Evolutionary conservation across 2,888 invertebrate genomes (phyloP).

Genomic region (Cancer borealis): DNA sequence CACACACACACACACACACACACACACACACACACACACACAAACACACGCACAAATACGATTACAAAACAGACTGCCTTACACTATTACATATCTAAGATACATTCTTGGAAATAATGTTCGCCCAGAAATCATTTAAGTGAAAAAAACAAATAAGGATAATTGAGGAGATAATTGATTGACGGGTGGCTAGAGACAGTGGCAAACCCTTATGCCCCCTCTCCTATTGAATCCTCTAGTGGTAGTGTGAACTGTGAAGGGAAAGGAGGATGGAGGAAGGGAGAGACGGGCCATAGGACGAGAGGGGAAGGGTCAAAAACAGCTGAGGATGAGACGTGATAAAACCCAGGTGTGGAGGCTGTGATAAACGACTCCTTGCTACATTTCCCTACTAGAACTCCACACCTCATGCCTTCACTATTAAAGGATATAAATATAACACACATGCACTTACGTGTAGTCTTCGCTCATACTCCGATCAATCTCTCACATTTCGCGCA

Average conservation of each 20-base stretch:
- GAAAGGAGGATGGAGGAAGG: not conserved
- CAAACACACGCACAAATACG: not conserved
- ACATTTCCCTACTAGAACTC: not conserved
- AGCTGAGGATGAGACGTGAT: not conserved
- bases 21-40: no score
- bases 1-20: not conserved
- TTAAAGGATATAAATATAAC: no score
- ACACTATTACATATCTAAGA: no score
- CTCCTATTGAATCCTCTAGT: not conserved
- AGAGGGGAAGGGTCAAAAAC: not conserved
- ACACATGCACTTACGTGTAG: no score
- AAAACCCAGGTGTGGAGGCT: not conserved
- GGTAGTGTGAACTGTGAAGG: not conserved
- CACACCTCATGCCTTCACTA: no score
- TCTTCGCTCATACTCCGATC: no score
- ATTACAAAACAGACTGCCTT: no score
- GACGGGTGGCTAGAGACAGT: conserved; percentile 1
- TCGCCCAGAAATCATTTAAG: not conserved
- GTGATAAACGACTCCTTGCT: not conserved
- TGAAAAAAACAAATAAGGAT: not conserved
- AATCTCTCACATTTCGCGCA: no score
- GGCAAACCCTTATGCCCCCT: not conserved
- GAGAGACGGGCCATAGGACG: not conserved
- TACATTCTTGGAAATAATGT: not conserved
- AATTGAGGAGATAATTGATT: not conserved